phyloP scores from a whole-genome alignment of 2,113 vertebrate genomes.

The Kryptolebias marmoratus region DNA sequence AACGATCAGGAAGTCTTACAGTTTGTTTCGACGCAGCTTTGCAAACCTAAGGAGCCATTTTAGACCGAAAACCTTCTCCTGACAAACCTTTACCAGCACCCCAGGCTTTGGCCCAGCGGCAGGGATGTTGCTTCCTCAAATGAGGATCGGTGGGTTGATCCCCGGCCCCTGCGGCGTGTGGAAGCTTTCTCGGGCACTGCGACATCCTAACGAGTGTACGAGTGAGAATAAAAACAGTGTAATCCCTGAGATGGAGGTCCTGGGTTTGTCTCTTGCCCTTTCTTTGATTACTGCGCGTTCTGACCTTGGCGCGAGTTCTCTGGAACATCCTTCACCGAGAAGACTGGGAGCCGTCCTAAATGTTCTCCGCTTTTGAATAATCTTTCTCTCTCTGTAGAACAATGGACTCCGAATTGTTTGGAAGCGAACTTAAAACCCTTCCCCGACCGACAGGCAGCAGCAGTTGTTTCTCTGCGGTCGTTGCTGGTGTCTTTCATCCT shows the following conservation, averaged over 20 bases:
- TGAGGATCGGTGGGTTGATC: too few relatives aligned
- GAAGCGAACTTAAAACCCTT: not conserved
- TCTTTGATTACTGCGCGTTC: not conserved
- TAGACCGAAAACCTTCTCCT: too few relatives aligned
- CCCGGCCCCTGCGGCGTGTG: too few relatives aligned
- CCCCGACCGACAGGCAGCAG: not conserved
- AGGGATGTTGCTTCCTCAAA: too few relatives aligned
- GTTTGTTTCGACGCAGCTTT: too few relatives aligned
- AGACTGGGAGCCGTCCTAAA: not conserved
- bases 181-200: too few relatives aligned
- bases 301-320: not conserved
- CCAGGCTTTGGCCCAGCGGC: too few relatives aligned
- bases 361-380: not conserved
- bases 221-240: not conserved
- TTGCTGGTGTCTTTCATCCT: not conserved
- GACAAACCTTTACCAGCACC: too few relatives aligned
- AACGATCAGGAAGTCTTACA: too few relatives aligned
- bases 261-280: not conserved
- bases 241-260: not conserved
- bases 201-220: too few relatives aligned
- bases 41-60: too few relatives aligned
- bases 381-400: not conserved
- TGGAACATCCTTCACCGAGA: not conserved
- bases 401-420: not conserved
- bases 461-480: not conserved